Evolutionary conservation across 2,888 invertebrate species (phyloP), one percentile per base, ranked within the genome.

Genomic region (Hyles lineata): DNA sequence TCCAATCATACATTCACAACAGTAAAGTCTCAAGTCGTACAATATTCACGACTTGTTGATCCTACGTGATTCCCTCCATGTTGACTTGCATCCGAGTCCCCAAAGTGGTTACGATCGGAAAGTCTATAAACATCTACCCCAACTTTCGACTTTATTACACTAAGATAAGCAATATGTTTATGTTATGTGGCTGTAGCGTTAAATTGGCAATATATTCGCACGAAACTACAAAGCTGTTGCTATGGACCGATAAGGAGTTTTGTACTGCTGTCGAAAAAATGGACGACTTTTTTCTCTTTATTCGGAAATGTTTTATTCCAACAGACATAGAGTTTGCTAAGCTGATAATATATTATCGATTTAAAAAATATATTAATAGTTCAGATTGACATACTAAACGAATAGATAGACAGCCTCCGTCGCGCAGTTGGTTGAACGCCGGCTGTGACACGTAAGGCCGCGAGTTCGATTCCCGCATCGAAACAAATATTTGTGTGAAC

Each of bases 111-210:
- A 35, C 9, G 32, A 62, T 35, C n/a, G n/a, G n/a, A 62, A 62
- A 55, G 55, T 3, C n/a, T 35, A 19, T 35, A 62, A 61, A 62
- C 62, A 62, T 35, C 8, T 8, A 62, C 35, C 19, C 32, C 8
- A n/a, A 62, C 35, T 62, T 35, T 62, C 35, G 32, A 32, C 62
- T 62, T 62, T 35, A 62, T 62, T 32, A 32, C n/a, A 35, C 35
- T 35, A 35, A 62, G 62, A 62, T 62, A 62, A n/a, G 23, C 43
- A 43, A 63, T 63, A 23, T 50, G 50, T 50, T 50, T 67, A 62
- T 50, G 17, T 67, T 9, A 23, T 15, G 50, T 43, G 43, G 23
- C 17, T 23, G 50, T 67, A 17, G 23, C 50, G 43, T 21, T 50
- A 67, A 15, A 50, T 67, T 50, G 67, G 67, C 67, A 67, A 50